Base-by-base conservation (phyloP, 2,797 vertebrate species). In the Rhabdophis nuchalis region DNA sequence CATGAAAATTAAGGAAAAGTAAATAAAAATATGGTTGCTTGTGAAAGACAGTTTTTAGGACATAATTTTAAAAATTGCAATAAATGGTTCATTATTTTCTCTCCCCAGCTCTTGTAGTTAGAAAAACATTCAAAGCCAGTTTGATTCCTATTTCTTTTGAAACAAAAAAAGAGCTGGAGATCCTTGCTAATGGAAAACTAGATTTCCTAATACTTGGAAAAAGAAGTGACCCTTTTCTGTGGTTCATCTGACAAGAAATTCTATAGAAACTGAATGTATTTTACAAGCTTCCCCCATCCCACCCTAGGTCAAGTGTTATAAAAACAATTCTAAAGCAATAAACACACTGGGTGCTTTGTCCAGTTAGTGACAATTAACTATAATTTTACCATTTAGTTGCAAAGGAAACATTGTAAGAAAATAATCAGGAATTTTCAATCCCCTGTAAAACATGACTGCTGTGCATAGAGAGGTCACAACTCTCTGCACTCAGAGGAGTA, bases 261-360 rank as follows among this genome's bases (percentile, higher is more conserved):
- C 29, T 92, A 27, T 57, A 85, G 58, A 89, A 93, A 95, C 77
- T 60, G 86, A 93, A 96, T 90, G 10, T 0, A 0, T 61, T 95
- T 96, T 90, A 93, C 20, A 94, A 95, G n/a, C 0, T 93, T 95
- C 94, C 93, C 64, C 93, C 27, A 46, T 25, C 23, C 72, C 10
- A 27, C 25, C 41, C 4, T 53, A 60, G 93, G 93, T 94, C 92
- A 96, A 94, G 25, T 90, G 89, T 91, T 96, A 96, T 92, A 94
- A 94, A 94, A 96, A 94, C 68, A 96, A 94, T 94, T 29, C 64
- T 0, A 91, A 93, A 96, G 50, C 82, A 94, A 95, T 94, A 95
- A 96, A 95, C 89, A 91, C 61, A 91, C 5, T 68, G 86, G 20
- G 68, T 77, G 1, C 20, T 94, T 88, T 95, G 90, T 95, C 32